A percentile compares a stretch with the other conserved stretches of the same genome.
These are phyloP conservation scores for Phorcus lineatus DNA, from an alignment of 2,888 invertebrate species.

Conservation along the genomic window DNA sequence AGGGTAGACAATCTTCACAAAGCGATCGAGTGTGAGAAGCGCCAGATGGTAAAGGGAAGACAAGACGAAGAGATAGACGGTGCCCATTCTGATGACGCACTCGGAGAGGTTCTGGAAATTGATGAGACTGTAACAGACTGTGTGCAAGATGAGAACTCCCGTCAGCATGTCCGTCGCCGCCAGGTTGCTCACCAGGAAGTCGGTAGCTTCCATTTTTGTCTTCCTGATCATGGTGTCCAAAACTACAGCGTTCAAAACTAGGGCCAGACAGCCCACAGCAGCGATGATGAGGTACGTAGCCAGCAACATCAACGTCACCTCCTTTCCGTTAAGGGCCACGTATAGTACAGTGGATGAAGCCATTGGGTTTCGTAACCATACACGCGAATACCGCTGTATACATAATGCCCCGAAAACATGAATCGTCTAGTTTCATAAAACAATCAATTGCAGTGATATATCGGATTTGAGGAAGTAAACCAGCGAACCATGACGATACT, in stretches of 20 bases:
- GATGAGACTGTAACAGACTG: constrained; percentile 20
- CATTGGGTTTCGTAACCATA: too few relatives aligned
- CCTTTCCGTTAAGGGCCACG: not conserved
- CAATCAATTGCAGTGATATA: too few relatives aligned
- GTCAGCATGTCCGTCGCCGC: constrained; percentile 24
- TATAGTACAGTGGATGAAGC: not conserved
- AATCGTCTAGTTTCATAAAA: too few relatives aligned
- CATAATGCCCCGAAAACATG: too few relatives aligned
- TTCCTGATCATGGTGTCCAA: constrained; percentile 3
- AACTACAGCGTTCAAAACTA: constrained; percentile 9
- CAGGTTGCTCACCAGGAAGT: constrained; percentile 12
- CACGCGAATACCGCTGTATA: too few relatives aligned
- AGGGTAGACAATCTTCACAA: constrained; percentile 28
- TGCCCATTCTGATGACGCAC: constrained; percentile 22
- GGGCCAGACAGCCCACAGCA: not conserved
- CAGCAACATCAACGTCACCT: not conserved
- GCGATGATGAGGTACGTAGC: not conserved
- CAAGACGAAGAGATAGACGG: not conserved
- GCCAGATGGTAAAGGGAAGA: constrained; percentile 11
- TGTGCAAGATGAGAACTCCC: constrained; percentile 24
- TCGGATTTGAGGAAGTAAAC: too few relatives aligned
- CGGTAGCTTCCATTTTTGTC: not conserved
- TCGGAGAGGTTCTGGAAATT: constrained; percentile 26
- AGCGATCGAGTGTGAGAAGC: constrained; percentile 26
- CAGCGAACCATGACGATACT: too few relatives aligned